Evolutionary conservation across 2,113 vertebrate genomes (phyloP), one percentile per base, ranked within the genome.

Genomic region (Callospermophilus lateralis): DNA sequence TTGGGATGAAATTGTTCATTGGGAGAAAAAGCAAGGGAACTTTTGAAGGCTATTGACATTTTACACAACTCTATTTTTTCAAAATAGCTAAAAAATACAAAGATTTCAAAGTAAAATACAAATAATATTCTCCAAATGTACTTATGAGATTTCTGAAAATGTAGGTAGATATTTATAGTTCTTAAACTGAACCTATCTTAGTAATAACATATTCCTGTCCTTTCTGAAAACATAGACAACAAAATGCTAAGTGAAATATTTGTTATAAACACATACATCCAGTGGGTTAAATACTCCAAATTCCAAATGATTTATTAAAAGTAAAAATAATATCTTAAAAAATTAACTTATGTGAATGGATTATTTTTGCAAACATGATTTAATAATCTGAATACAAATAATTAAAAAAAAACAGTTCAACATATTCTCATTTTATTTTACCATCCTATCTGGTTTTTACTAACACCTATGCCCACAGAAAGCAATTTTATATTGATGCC

Each of bases 311-410:
- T 63, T 92, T 77, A 24, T 37, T 90, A 93, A 17, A 22, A 88
- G 86, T 45, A 63, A 96, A 76, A 32, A 87, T 65, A 92, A 79
- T 84, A 74, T 55, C 80, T 96, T 84, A 68, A 67, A 93, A 92
- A 85, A 92, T 32, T 65, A 34, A 81, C 79, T 96, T 53, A 89
- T 83, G 28, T 65, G 58, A 85, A 79, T 93, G n/a, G 22, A 78
- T 90, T 90, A 24, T 93, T 90, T 58, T 79, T 89, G 20, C 8
- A 97, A 77, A 89, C 39, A 89, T 84, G 42, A 87, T 90, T 96
- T 34, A 87, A 95, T 48, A 17, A 89, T 80, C 37, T 16, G 74
- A 95, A 88, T 95, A 30, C 55, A 90, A 94, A 95, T 30, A 84
- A 55, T 89, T 77, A 80, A 77, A 92, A 80, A 77, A 90, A 84